Base-by-base conservation (phyloP, 1,140 invertebrate species). In the Aphelinus atriplicis region DNA sequence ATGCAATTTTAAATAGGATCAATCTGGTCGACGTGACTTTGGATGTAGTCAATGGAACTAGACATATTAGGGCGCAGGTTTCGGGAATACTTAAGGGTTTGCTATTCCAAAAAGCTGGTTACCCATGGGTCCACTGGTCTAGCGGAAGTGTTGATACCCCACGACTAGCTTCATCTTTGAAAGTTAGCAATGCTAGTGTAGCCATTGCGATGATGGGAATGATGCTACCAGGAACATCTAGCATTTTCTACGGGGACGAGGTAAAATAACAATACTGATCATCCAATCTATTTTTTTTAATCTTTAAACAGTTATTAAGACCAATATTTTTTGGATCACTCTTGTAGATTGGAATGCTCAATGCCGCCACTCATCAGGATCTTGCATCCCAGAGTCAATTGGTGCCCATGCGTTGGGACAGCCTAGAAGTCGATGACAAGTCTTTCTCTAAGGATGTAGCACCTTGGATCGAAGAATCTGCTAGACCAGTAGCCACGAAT, bases 201-300 rank as follows among this genome's bases (percentile, higher is more conserved):
- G 92, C 92, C 2, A 89, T 91, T 2, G 90, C 90, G 7, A 85
- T 94, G 58, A 85, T 96, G 71, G 90, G 92, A 73, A 89, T 95
- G 81, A 92, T 92, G 87, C 83, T 96, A 45, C 94, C 95, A 1
- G 95, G 95, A 3, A 94, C 94, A 7, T 90, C 93, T 0, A 94
- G 90, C 78, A 91, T 96, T 78, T 94, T 95, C 83, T 95, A 95
- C 82, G 94, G 94, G 4, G 94, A 96, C 84, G 94, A 95, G 89
- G 90, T 95, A 75, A 90, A 55, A 67, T 7, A 67, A 67, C n/a
- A 53, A 51, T 9, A 55, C 51, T 67, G 4, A 10, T 6, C 9
- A 1, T 26, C 26, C 26, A 26, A 26, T 26, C 26, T 26, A 26
- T 26, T 26, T 26, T 26, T 26, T 26, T 26, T 26, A 26, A 26